A percentile compares a stretch with the other conserved stretches of the same genome.
Conservation (phyloP, 2,113 vertebrate genomes). For the Plestiodon gilberti region DNA sequence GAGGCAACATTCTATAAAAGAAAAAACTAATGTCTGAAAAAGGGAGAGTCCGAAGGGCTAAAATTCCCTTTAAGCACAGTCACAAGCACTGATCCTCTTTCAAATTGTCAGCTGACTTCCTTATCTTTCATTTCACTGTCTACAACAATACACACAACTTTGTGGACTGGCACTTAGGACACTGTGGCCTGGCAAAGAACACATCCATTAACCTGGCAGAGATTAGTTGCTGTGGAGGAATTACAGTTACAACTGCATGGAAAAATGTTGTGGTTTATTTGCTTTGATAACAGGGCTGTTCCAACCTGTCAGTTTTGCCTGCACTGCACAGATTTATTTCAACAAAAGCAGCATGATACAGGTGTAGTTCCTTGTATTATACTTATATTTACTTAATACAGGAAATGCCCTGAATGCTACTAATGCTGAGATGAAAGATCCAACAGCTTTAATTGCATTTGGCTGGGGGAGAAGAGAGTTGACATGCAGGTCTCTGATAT, state of each 20-base stretch:
- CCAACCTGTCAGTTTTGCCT: conserved; percentile 41
- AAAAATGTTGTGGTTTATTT: conserved; percentile 60
- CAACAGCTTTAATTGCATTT: not conserved
- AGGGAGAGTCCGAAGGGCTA: not conserved
- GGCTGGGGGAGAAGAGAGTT: not conserved
- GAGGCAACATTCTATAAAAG: fast-evolving
- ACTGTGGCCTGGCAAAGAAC: not conserved
- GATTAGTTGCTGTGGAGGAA: conserved; percentile 45
- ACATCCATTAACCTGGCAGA: conserved; percentile 33
- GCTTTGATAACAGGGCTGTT: not conserved
- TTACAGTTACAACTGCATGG: conserved; percentile 51
- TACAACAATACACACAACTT: not conserved
- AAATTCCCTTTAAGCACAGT: not conserved
- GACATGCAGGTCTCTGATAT: not conserved
- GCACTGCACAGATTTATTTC: conserved; percentile 39
- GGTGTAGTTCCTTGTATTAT: conserved; percentile 48
- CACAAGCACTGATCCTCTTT: not conserved
- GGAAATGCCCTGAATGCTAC: conserved; percentile 68
- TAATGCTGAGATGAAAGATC: conserved; percentile 58
- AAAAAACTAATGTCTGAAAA: not conserved
- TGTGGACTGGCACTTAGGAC: not conserved
- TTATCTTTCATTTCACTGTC: not conserved
- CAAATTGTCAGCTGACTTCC: not conserved
- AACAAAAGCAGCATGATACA: conserved; percentile 61
- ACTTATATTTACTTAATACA: conserved; percentile 48